Percentiles rank a stretch among this genome's conserved stretches.
phyloP scores from a whole-genome alignment of 2,113 vertebrate genomes.

The Siniperca chuatsi region DNA sequence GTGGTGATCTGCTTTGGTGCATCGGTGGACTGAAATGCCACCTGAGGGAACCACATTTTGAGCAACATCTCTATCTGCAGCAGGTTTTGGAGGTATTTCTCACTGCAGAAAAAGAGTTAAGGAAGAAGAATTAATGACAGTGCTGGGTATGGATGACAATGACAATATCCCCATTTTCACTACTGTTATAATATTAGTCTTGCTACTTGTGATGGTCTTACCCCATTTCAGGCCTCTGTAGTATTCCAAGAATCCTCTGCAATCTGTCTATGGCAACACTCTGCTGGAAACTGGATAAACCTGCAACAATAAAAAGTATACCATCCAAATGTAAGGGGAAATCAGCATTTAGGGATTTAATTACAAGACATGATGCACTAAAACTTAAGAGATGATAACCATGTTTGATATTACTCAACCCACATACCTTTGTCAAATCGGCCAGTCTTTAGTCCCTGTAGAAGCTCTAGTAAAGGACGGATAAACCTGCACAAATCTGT shows the following conservation, averaged over 20 bases:
- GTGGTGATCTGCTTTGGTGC: slow-evolving; percentile 32
- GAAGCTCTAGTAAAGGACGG: slow-evolving; percentile 86
- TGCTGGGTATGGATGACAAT: not conserved
- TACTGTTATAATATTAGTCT: not conserved
- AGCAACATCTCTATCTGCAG: slow-evolving; percentile 93
- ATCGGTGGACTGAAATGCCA: slow-evolving; percentile 44
- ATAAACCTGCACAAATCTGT: slow-evolving; percentile 89
- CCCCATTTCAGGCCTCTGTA: slow-evolving; percentile 93
- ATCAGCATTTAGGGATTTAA: not conserved
- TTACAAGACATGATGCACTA: not conserved
- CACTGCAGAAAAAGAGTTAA: slow-evolving; percentile 75
- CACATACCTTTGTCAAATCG: slow-evolving; percentile 88
- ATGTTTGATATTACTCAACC: not conserved
- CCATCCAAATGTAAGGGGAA: not conserved
- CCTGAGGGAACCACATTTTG: slow-evolving; percentile 90
- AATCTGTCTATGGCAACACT: slow-evolving; percentile 92
- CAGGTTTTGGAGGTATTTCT: slow-evolving; percentile 89
- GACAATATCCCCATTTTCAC: not conserved
- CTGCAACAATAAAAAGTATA: slow-evolving; percentile 66
- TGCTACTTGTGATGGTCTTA: slow-evolving; percentile 65
- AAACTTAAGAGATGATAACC: not conserved
- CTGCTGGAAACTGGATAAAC: slow-evolving; percentile 91
- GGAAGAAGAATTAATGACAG: not conserved
- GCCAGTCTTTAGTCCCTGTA: slow-evolving; percentile 89
- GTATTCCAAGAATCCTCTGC: slow-evolving; percentile 90